phyloP scores from a whole-genome alignment of 2,113 vertebrate genomes.

The Ophthalmotilapia sp. region DNA sequence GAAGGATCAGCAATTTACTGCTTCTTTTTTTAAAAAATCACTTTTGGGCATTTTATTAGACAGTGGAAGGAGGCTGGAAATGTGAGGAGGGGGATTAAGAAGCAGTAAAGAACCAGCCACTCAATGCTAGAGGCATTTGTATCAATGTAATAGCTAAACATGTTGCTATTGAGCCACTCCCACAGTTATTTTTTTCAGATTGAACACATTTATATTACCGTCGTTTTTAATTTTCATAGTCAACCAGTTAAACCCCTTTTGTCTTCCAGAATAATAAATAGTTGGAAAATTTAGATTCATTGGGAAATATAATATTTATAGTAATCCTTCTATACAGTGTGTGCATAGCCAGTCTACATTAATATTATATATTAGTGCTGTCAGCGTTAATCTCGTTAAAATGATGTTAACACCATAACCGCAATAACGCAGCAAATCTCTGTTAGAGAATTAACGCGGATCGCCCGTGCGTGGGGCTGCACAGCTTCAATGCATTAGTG shows the following conservation, averaged over 20 bases:
- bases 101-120: neutral
- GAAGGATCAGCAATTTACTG: neutral
- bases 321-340: neutral
- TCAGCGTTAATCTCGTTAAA: neutral
- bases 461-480: neutral
- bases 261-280: neutral
- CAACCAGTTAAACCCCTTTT: neutral
- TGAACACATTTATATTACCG: neutral
- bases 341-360: neutral
- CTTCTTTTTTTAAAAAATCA: neutral
- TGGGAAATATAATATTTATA: neutral
- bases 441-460: neutral
- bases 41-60: neutral
- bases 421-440: neutral
- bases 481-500: neutral
- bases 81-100: neutral
- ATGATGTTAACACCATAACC: neutral
- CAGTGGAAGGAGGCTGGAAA: neutral
- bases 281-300: neutral
- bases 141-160: neutral
- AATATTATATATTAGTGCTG: neutral
- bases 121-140: neutral
- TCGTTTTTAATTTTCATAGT: neutral
- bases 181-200: neutral
- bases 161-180: neutral